Evolutionary conservation across 2,113 vertebrate genomes (phyloP).

Genomic region (Eupsittula cactorum): DNA sequence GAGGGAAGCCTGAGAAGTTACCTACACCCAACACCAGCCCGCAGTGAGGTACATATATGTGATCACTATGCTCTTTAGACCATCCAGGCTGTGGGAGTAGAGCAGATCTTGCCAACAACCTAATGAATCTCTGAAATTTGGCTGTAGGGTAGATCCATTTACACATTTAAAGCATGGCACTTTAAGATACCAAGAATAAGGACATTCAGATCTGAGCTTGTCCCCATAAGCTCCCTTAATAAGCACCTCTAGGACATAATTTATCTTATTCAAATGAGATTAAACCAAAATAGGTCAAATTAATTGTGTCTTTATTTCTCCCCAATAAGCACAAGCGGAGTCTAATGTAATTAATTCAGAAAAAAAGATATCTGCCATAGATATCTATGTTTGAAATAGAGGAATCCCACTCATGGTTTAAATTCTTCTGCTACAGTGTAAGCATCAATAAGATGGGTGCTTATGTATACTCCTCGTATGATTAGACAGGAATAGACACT

Average conservation of each 20-base stretch:
- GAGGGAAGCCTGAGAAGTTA: background rate
- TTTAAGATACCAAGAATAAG: background rate
- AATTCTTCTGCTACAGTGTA: background rate
- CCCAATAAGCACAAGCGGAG: background rate
- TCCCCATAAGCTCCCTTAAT: background rate
- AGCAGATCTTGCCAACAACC: background rate
- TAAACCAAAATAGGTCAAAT: slow-evolving; percentile 17
- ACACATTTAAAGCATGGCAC: background rate
- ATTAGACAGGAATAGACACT: background rate
- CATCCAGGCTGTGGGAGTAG: background rate
- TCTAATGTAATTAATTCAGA: background rate
- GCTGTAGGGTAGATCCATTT: background rate
- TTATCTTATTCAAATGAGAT: background rate
- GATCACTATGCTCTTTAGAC: background rate
- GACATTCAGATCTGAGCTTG: background rate
- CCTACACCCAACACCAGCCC: background rate
- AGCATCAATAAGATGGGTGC: background rate
- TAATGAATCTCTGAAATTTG: background rate
- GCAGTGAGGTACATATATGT: fast-evolving
- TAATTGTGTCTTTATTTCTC: background rate
- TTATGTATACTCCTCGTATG: fast-evolving
- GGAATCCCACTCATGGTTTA: background rate
- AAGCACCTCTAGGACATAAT: background rate
- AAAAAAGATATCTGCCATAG: background rate
- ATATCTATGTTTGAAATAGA: background rate